Evolutionary conservation across 92 coral and sea anemone genomes (phyloP), one percentile per base, ranked within the genome.

Genomic region (Metridium senile): DNA sequence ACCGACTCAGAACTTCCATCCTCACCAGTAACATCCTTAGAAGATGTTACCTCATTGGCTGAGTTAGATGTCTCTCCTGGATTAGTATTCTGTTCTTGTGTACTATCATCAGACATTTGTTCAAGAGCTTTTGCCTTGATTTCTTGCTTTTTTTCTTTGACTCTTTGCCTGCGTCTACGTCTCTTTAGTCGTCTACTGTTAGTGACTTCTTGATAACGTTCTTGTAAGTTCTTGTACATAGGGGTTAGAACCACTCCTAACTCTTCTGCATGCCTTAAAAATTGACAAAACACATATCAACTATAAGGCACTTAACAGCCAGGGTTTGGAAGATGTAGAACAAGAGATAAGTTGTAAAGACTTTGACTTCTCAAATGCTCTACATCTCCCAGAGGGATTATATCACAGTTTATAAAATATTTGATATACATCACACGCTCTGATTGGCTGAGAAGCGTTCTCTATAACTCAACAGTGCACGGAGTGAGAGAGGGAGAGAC

Each of bases 211-310:
- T 31, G 19, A 26, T 69, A 35, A 16, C 74, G 26, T n/a, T 79
- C 23, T 28, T 79, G 76, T 53, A 79, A 58, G 30, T 28, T 56
- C 46, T 66, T 26, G 49, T 68, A 79, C 66, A 71, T 45, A 32
- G 84, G 84, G 10, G 76, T 79, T 0, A 79, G 33, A 9, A 21
- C 13, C 20, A 79, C 76, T 32, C 70, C 76, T 26, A 79, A 49
- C 28, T 71, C 53, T 30, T 70, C 62, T 2, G 54, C 84, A 69
- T 79, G 84, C 31, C 84, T 79, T n/a, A 52, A 4, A 16, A 76
- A 74, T 43, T 11, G 30, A 57, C 35, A 70, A 21, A 0, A 51
- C 21, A 43, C 10, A 28, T 8, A 31, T 1, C 21, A 6, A 58
- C 9, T 7, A 8, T 7, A 45, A 45, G 8, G 51, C 51, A 8